Conservation (phyloP, 2,797 vertebrate genomes). For the Anguilla megastoma region DNA sequence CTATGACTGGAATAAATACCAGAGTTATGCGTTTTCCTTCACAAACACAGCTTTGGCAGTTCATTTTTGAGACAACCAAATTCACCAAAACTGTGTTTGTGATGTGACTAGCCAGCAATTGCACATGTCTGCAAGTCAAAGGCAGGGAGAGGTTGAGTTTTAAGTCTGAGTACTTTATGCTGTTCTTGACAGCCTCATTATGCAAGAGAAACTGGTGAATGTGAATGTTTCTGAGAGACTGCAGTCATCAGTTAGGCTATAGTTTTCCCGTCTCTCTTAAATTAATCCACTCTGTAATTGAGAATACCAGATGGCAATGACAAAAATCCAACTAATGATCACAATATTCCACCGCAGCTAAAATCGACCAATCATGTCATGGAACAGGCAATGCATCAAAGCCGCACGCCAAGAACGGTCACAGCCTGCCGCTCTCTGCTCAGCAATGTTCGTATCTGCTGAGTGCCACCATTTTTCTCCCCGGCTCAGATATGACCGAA, state of each 20-base stretch:
- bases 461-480: not conserved
- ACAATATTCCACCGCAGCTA: slow-evolving; percentile 51
- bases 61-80: not conserved
- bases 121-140: not conserved
- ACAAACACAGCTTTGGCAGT: not conserved
- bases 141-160: not conserved
- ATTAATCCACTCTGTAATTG: slow-evolving; percentile 59
- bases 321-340: slow-evolving; percentile 68
- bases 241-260: slow-evolving; percentile 40
- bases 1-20: not conserved
- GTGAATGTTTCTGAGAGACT: slow-evolving; percentile 22
- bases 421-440: not conserved
- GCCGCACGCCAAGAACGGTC: not conserved
- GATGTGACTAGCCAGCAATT: not conserved
- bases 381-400: slow-evolving; percentile 18
- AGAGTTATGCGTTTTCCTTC: not conserved
- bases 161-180: not conserved
- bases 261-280: slow-evolving; percentile 41
- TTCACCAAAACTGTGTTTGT: not conserved
- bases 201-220: not conserved
- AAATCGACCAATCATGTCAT: slow-evolving; percentile 34
- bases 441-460: not conserved
- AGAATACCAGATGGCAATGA: slow-evolving; percentile 69
- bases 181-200: slow-evolving; percentile 2
- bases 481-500: not conserved